Base-by-base conservation (phyloP, 2,113 vertebrate species). In the Desmodus rotundus region DNA sequence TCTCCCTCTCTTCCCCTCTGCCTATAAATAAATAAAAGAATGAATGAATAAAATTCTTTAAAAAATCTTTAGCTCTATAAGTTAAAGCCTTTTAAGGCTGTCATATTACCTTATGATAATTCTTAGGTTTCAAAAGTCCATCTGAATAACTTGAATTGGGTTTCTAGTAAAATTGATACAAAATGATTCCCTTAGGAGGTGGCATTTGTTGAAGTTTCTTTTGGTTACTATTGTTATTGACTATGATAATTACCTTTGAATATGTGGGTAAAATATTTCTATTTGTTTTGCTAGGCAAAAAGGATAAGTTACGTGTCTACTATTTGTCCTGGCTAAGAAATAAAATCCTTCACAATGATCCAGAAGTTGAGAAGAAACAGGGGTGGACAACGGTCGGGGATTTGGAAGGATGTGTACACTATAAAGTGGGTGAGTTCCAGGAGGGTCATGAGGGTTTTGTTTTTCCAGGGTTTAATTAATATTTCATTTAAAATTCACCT, bases 271-370 rank as follows among this genome's bases (percentile, higher is more conserved):
- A 97, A 98, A 93, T 61, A 28, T 78, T 97, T 89, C 16, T 20
- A 4, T 97, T 98, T 95, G 91, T 97, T 76, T 96, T 97, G 0
- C 43, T 96, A 99, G 99, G 99, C 96, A 99, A 99, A 98, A 99
- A 99, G 98, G 99, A 99, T 98, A 99, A 99, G 96, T 98, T 99
- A 93, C 98, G 99, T 77, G 99, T 99, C 36, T 99, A 99, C 98
- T 99, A 99, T 98, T 98, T 99, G 97, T 99, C 99, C n/a, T 99
- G 99, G 99, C 98, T 99, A 98, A 99, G 99, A 98, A 99, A 99
- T 98, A 99, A 99, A 98, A 99, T 99, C 95, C 99, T 99, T 83
- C 99, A 99, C 97, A 99, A 99, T 2, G 99, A 99, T 86, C 99
- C 99, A 0, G 99, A 99, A 97, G 99, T 99, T 95, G 99, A 99